Conservation (phyloP, 2,797 vertebrate species). For the Neosalanx taihuensis region DNA sequence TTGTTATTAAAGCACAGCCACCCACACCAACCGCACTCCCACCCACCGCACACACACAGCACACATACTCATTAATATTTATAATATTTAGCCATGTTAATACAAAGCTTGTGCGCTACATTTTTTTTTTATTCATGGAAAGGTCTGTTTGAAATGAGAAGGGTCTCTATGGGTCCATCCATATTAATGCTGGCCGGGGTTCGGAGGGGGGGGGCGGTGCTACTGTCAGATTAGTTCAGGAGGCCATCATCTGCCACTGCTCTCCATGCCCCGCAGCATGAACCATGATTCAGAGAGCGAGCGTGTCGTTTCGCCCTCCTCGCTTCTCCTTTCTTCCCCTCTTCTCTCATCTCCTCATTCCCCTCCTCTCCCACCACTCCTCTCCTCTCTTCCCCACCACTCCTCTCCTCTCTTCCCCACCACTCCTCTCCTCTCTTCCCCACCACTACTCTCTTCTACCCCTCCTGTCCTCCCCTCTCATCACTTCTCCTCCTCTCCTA, state of each 20-base stretch:
- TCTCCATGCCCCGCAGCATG: neutral
- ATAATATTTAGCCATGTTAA: conserved; percentile 60
- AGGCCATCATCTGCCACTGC: conserved; percentile 9
- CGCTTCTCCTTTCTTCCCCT: neutral
- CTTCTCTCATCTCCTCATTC: neutral
- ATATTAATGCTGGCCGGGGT: conserved; percentile 38
- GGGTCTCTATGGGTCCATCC: conserved; percentile 30
- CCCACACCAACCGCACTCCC: conserved; percentile 1
- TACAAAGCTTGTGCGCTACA: conserved; percentile 50
- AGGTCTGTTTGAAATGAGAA: conserved; percentile 48
- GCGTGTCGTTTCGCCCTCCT: neutral
- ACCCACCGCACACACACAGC: conserved; percentile 13
- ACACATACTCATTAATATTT: conserved; percentile 57
- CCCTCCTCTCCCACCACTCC: neutral
- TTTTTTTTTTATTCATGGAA: conserved; percentile 54
- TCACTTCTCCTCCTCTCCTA: conserved; percentile 32
- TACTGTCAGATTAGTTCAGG: conserved; percentile 16
- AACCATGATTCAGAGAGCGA: neutral
- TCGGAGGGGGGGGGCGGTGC: neutral
- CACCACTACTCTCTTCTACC: neutral
- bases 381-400: conserved; percentile 9
- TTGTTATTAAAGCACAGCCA: conserved; percentile 53
- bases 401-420: conserved; percentile 22
- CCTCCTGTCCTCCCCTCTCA: conserved; percentile 9
- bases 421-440: neutral